A percentile compares a stretch with the other conserved stretches of the same genome.
Conservation (phyloP, 2,888 invertebrate species). For the Pecten maximus region DNA sequence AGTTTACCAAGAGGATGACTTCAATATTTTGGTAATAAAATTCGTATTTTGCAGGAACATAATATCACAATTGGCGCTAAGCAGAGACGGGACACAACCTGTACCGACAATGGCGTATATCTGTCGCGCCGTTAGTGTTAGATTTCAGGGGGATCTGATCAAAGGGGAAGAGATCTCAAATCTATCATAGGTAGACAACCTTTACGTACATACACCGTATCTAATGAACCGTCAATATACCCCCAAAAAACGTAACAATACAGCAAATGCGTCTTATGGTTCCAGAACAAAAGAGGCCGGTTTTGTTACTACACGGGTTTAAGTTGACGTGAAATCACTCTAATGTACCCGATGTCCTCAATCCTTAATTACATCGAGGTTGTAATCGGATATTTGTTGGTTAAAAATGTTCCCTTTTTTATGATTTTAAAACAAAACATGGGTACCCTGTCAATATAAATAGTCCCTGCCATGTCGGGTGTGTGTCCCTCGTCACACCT, state of each 20-base stretch:
- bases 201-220: background rate
- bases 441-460: background rate
- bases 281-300: background rate
- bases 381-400: background rate
- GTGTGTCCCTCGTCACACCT: background rate
- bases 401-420: background rate
- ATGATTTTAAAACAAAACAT: background rate
- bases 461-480: background rate
- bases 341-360: background rate
- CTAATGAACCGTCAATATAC: background rate
- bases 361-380: background rate
- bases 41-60: too few species aligned
- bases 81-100: background rate
- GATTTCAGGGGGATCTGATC: background rate
- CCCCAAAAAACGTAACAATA: background rate
- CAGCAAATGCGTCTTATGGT: background rate
- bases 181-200: background rate
- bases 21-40: too few species aligned
- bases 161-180: background rate
- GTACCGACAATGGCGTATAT: background rate
- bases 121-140: background rate
- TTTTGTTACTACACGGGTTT: background rate
- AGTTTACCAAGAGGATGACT: too few species aligned
- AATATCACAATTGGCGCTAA: background rate
- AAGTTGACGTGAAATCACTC: background rate